These are phyloP conservation scores for Bryconaethiops microstoma DNA, from an alignment of 2,797 vertebrate genomes.

Conservation along the genomic window DNA sequence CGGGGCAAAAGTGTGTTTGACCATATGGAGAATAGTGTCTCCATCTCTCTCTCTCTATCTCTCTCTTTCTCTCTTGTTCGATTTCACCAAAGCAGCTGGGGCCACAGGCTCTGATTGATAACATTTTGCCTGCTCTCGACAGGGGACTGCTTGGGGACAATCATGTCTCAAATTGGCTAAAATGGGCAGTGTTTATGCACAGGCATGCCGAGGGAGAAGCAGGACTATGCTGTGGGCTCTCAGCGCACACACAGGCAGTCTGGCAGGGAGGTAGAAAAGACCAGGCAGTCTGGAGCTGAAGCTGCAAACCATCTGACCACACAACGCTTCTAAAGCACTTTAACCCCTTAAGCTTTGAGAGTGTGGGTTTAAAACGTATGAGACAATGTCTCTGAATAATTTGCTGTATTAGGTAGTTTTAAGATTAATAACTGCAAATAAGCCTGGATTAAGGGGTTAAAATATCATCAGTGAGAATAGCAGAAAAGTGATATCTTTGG, in stretches of 20 bases:
- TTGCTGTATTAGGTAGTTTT: too few relatives aligned
- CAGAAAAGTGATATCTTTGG: background rate
- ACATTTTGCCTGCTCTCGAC: constrained; percentile 64
- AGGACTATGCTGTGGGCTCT: constrained; percentile 3
- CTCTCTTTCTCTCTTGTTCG: background rate
- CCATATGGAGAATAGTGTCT: constrained; percentile 8
- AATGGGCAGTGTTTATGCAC: constrained; percentile 64
- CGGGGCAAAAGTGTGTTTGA: constrained; percentile 1
- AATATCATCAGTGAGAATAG: too few relatives aligned
- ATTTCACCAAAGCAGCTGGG: constrained; percentile 53
- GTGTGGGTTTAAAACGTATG: background rate
- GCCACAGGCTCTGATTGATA: constrained; percentile 69
- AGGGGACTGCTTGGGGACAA: constrained; percentile 62
- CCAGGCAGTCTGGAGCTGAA: background rate
- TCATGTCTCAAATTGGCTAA: constrained; percentile 62
- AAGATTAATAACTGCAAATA: background rate
- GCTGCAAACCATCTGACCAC: background rate
- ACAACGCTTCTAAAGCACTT: constrained; percentile 4
- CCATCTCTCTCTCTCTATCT: constrained; percentile 1
- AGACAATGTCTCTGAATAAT: too few relatives aligned
- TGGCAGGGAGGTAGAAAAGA: background rate
- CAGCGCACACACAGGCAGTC: background rate
- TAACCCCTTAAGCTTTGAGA: background rate
- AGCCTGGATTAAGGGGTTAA: background rate
- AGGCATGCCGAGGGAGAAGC: constrained; percentile 12